These are phyloP conservation scores for Podabrus alpinus DNA, from an alignment of 2,888 invertebrate genomes.

Conservation along the genomic window DNA sequence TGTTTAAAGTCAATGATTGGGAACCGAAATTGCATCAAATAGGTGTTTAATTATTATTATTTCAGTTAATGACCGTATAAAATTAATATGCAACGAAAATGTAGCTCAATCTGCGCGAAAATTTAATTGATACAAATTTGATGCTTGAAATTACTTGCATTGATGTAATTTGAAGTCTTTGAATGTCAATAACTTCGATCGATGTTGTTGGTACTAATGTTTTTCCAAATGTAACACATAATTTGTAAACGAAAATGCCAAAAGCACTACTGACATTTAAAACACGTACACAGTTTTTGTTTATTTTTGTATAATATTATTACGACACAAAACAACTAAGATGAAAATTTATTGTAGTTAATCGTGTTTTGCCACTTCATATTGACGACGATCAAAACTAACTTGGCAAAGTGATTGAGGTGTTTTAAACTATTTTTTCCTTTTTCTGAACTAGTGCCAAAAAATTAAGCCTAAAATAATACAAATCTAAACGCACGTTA, in stretches of 20 bases:
- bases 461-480: neutral
- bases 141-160: neutral
- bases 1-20: conserved; percentile 19
- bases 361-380: neutral
- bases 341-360: neutral
- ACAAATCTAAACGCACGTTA: neutral
- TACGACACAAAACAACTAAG: neutral
- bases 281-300: neutral
- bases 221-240: conserved; percentile 6
- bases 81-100: neutral
- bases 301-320: neutral
- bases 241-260: conserved; percentile 6
- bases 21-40: neutral
- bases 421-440: neutral
- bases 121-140: neutral
- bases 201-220: neutral
- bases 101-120: neutral
- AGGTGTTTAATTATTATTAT: neutral
- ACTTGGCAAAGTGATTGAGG: conserved; percentile 6
- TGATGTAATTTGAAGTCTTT: neutral
- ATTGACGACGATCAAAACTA: conserved; percentile 1
- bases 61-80: neutral
- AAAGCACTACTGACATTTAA: conserved; percentile 1
- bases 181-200: neutral
- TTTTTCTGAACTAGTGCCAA: conserved; percentile 11